Base-by-base conservation (phyloP, 2,113 vertebrate genomes). In the Fregetta grallaria region DNA sequence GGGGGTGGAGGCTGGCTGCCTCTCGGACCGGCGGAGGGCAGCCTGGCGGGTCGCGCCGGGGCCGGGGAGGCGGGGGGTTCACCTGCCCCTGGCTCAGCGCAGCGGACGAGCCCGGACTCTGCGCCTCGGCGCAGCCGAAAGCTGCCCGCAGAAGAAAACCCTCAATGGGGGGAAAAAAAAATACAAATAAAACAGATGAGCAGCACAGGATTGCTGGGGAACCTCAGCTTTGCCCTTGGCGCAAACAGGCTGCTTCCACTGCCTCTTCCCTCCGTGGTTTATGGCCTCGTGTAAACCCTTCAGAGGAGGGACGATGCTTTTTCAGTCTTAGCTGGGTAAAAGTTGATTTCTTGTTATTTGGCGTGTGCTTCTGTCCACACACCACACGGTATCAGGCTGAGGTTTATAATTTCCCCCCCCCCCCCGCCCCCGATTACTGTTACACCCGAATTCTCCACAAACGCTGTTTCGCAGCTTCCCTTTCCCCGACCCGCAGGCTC, bases 361-460 rank as follows among this genome's bases (percentile, higher is more conserved):
- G 11, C 2, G 2, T 3, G 20, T 25, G 27, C 13, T 14, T 45
- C 61, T 26, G 42, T 25, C 52, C 32, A 0, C 9, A 30, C 42
- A 3, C 68, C 1, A 5, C 49, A 1, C 8, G 9, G 4, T 15
- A 11, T 8, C 42, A 21, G 17, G 12, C 17, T 3, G 15, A 15
- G 16, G 19, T 34, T 44, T 40, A 6, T 26, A 5, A 13, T 13
- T 15, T 25, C 11, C 10, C 2, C 13, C 6, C 11, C 10, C 2
- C 13, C 6, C 25, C 8, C 11, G 19, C 29, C 18, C 19, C 27
- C 7, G 17, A 0, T 20, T 18, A 5, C 52, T 34, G 8, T 13
- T 25, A 3, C 27, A 3, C 6, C n/a, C 12, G 7, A 29, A 5
- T 38, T 74, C 38, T 50, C 25, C 38, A 19, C 29, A 25, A 52